These are phyloP conservation scores for Euzetes globulus DNA, from an alignment of 2,888 invertebrate genomes.

Conservation along the genomic window DNA sequence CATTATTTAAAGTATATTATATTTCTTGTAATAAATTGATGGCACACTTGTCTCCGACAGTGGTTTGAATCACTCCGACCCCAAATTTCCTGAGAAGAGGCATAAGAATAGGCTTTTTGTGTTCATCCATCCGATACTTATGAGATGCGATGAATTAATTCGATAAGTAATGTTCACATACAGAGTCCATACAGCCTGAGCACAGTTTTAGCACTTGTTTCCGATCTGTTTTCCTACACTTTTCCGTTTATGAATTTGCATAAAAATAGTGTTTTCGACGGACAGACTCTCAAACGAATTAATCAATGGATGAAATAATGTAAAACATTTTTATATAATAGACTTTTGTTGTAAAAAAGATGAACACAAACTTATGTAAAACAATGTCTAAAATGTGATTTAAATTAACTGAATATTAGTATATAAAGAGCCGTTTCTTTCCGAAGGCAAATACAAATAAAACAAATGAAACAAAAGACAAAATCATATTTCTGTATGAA, in stretches of 20 bases:
- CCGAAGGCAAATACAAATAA: neutral
- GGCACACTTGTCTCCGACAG: slow-evolving; percentile 24
- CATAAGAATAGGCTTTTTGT: slow-evolving; percentile 21
- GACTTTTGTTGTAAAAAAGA: neutral
- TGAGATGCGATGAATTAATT: slow-evolving; percentile 25
- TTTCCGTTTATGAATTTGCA: slow-evolving; percentile 5
- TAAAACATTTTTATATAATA: neutral
- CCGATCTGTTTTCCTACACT: slow-evolving; percentile 15
- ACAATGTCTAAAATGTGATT: neutral
- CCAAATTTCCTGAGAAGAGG: slow-evolving; percentile 29
- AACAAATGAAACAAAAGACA: neutral
- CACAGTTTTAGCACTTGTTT: neutral
- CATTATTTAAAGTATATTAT: slow-evolving; percentile 27
- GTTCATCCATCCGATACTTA: slow-evolving; percentile 7
- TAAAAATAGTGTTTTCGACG: slow-evolving; percentile 7
- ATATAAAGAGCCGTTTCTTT: neutral
- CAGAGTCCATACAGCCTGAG: neutral
- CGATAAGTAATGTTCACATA: slow-evolving; percentile 12
- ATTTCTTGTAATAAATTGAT: slow-evolving; percentile 31
- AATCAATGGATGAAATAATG: neutral
- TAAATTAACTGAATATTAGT: neutral
- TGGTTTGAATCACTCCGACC: slow-evolving; percentile 6
- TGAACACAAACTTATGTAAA: slow-evolving; percentile 1
- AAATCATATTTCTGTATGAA: too few relatives aligned
- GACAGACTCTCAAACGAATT: neutral